Conservation (phyloP, 2,797 vertebrate genomes). For the Mormyrops attenuatus region DNA sequence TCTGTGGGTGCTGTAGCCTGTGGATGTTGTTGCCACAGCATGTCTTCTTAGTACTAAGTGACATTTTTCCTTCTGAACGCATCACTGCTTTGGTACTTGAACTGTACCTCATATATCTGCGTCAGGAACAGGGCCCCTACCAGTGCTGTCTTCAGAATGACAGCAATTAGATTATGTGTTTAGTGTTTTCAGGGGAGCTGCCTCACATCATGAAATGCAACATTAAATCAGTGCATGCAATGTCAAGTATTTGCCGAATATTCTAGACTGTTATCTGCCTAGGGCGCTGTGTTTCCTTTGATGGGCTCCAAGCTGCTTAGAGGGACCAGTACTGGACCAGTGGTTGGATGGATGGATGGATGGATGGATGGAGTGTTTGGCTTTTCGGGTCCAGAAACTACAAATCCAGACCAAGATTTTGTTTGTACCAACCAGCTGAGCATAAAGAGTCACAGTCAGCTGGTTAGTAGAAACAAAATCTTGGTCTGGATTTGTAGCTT, state of each 20-base stretch:
- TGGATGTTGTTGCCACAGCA: background rate
- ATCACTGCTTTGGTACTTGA: background rate
- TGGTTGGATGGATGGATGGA: background rate
- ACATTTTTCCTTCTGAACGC: background rate
- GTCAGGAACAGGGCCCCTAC: background rate
- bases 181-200: background rate
- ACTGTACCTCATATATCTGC: background rate
- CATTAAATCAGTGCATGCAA: background rate
- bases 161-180: background rate
- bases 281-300: background rate
- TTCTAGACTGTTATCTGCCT: background rate
- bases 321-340: background rate
- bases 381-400: background rate
- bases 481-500: background rate
- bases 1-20: background rate
- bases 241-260: background rate
- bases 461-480: background rate
- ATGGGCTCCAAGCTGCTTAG: background rate
- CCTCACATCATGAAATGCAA: background rate
- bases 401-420: background rate
- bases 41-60: background rate
- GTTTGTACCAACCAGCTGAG: background rate
- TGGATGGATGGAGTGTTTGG: background rate
- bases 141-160: background rate
- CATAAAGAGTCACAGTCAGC: background rate